Evolutionary conservation across 2,113 vertebrate genomes (phyloP).

Genomic region (Clarias batrachus): DNA sequence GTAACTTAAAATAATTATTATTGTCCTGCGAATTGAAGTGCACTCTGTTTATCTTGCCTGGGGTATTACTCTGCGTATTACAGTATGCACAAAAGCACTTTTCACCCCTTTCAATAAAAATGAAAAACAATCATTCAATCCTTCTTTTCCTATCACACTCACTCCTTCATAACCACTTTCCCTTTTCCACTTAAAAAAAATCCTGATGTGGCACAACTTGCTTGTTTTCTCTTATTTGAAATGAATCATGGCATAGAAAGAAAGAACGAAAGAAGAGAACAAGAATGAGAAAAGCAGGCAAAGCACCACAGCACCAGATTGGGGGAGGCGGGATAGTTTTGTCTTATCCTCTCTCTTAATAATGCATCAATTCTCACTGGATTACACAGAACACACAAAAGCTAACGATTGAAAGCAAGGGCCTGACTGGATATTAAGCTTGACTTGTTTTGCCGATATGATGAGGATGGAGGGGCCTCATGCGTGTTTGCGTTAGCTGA

Average conservation of each 20-base stretch:
- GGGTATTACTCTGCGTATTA: not conserved
- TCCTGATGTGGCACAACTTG: constrained; percentile 46
- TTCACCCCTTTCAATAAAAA: not conserved
- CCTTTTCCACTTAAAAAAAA: constrained; percentile 50
- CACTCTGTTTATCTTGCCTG: constrained; percentile 22
- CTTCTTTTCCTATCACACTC: not conserved
- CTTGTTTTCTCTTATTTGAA: constrained; percentile 69
- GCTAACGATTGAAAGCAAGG: constrained; percentile 50
- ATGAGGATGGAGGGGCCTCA: constrained; percentile 45
- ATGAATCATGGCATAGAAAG: constrained; percentile 77
- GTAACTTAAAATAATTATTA: not conserved
- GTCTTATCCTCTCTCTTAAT: constrained; percentile 49
- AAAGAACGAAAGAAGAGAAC: constrained; percentile 61
- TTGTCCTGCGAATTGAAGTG: constrained; percentile 15
- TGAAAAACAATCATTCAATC: constrained; percentile 12
- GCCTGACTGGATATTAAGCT: constrained; percentile 51
- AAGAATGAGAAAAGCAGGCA: constrained; percentile 51
- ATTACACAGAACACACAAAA: constrained; percentile 57
- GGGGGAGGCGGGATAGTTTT: constrained; percentile 62
- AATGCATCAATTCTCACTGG: constrained; percentile 57
- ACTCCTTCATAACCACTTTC: constrained; percentile 13
- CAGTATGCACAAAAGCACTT: constrained; percentile 32
- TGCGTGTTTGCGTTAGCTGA: constrained; percentile 62
- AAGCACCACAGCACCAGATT: constrained; percentile 59
- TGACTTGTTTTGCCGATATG: constrained; percentile 62